Conservation (phyloP, 1,140 invertebrate genomes). For the Lordiphosa mommai region DNA sequence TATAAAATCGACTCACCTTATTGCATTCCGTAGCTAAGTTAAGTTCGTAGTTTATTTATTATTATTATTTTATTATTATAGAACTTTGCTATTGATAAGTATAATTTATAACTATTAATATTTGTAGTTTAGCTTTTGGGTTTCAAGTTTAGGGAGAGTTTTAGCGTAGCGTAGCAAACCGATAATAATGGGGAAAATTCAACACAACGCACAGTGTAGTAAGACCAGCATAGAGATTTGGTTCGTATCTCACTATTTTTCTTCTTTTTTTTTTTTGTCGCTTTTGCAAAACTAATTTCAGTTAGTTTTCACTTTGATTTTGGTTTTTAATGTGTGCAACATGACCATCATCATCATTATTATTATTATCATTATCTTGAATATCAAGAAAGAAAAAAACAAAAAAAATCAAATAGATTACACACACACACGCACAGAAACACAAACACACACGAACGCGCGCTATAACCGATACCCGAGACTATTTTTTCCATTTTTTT, state of each 20-base stretch:
- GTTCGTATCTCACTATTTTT: background rate
- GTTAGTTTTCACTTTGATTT: conserved; percentile 39
- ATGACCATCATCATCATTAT: conserved; percentile 15
- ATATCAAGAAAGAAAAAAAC: conserved; percentile 9
- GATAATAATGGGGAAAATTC: conserved; percentile 1
- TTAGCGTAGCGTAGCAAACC: conserved; percentile 18
- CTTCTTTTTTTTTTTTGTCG: background rate
- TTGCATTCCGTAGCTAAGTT: conserved; percentile 17
- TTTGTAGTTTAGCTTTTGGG: conserved; percentile 19
- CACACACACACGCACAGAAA: conserved; percentile 7
- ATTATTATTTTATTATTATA: conserved; percentile 17
- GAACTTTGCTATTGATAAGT: conserved; percentile 35
- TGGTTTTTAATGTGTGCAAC: background rate
- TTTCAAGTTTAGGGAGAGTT: conserved; percentile 6
- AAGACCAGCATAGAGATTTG: background rate
- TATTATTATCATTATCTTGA: conserved; percentile 27
- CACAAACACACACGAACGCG: conserved; percentile 27
- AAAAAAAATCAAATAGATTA: conserved; percentile 22
- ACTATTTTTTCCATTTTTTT: background rate
- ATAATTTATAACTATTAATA: conserved; percentile 29
- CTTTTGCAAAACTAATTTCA: conserved; percentile 3
- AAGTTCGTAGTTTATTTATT: conserved; percentile 29
- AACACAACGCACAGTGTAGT: background rate
- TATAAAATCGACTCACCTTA: conserved; percentile 36
- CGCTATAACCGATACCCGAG: conserved; percentile 15